Base-by-base conservation (phyloP, 2,113 vertebrate species). In the Engraulis encrasicolus region DNA sequence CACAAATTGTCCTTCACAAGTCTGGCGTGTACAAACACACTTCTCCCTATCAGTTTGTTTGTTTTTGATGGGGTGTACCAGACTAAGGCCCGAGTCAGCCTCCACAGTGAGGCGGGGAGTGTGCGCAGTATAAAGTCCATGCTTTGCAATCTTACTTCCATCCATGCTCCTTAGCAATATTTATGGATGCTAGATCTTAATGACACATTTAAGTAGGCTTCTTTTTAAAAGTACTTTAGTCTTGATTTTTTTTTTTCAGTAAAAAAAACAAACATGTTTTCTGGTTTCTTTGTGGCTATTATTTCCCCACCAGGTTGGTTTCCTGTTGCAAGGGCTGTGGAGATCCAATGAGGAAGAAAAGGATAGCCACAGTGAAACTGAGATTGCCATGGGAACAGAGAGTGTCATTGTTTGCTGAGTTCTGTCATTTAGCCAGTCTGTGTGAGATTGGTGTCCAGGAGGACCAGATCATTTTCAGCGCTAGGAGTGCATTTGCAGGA, bases 401-500 rank as follows among this genome's bases (percentile, higher is more conserved):
- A 81, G 58, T 81, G 66, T 86, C 78, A 61, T n/a, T 86, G 85
- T 86, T 86, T 86, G 81, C 82, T 40, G 48, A 82, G 79, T 80
- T 77, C 50, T 85, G 50, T 79, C 54, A 11, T 61, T 61, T 61
- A 58, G 54, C 54, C 54, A 58, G 20, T 58, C 5, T 23, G 19
- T 58, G 0, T 37, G 45, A 54, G 19, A 19, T 31, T 34, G 50
- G 52, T 79, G 27, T 78, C 78, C 19, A 36, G 66, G 80, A 37
- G 38, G 49, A 81, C 15, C 4, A 20, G 45, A 78, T 20, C 14
- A 37, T 50, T 3, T 0, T 34, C 50, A 81, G 80, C 23, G 49
- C 14, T 58, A 37, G 3, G 38, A 81, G 34, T 52, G 34, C 15
- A 49, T 18, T 50, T 50, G n/a, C 3, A 58, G 5, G 38, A 36